Conservation (phyloP, 2,113 vertebrate genomes). For the Stomatorhinus ivindoensis region DNA sequence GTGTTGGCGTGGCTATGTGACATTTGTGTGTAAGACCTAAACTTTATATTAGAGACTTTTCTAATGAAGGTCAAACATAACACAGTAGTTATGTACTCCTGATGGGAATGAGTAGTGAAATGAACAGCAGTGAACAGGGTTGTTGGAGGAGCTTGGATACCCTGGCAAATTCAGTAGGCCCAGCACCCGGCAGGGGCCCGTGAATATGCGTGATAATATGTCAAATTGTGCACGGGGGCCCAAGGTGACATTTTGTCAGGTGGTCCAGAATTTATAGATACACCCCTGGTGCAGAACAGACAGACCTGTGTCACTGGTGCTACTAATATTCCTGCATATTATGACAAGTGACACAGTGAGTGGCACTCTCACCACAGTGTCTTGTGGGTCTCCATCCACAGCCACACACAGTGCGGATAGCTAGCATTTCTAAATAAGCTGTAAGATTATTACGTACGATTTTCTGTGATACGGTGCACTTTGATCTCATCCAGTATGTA, state of each 20-base stretch:
- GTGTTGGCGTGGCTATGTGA: neutral
- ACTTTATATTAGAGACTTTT: neutral
- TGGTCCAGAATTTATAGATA: neutral
- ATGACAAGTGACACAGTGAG: neutral
- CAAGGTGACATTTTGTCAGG: neutral
- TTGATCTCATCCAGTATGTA: neutral
- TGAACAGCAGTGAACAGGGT: neutral
- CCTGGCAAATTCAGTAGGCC: neutral
- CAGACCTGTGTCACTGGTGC: neutral
- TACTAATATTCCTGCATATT: neutral
- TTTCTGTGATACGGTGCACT: neutral
- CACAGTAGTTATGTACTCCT: neutral
- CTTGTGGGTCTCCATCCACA: neutral
- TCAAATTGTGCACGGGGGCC: neutral
- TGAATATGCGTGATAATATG: neutral
- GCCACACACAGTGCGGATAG: neutral
- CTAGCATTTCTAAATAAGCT: neutral
- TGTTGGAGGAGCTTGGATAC: neutral
- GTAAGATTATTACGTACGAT: neutral
- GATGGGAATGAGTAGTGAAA: neutral
- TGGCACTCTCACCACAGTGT: neutral
- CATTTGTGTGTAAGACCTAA: neutral
- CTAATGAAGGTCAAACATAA: neutral
- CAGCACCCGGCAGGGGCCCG: neutral
- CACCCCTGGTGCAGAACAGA: neutral